Conservation (phyloP, 2,888 invertebrate species). For the Hipparchia sbordonii region DNA sequence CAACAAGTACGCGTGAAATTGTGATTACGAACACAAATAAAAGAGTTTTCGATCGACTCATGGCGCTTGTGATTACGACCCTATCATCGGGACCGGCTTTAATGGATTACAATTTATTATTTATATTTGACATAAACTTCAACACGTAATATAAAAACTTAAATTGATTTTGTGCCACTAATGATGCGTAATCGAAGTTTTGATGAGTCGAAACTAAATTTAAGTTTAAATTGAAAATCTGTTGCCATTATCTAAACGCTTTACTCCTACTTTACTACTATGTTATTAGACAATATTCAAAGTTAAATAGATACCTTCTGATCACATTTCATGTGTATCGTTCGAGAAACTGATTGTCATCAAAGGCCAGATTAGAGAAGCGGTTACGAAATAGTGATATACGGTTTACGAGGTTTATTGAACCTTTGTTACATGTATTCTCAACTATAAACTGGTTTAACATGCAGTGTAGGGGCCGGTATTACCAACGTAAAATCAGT, state of each 20-base stretch:
- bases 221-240: conserved; percentile 23
- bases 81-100: conserved; percentile 31
- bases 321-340: conserved; percentile 22
- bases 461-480: not conserved
- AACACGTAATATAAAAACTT: conserved; percentile 22
- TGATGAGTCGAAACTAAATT: conserved; percentile 17
- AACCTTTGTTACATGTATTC: conserved; percentile 19
- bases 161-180: conserved; percentile 25
- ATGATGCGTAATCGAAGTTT: conserved; percentile 22
- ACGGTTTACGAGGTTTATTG: conserved; percentile 18
- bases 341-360: conserved; percentile 23
- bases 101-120: conserved; percentile 14
- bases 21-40: conserved; percentile 70
- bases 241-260: conserved; percentile 32
- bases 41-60: conserved; percentile 46
- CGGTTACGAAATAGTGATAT: conserved; percentile 20
- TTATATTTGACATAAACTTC: conserved; percentile 27
- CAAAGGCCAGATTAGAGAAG: conserved; percentile 14
- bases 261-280: conserved; percentile 7
- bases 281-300: conserved; percentile 32
- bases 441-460: conserved; percentile 20
- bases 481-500: no score
- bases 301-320: conserved; percentile 22
- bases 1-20: conserved; percentile 76
- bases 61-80: conserved; percentile 40